Conservation (phyloP, 2,797 vertebrate species). For the Babyrousa celebensis region DNA sequence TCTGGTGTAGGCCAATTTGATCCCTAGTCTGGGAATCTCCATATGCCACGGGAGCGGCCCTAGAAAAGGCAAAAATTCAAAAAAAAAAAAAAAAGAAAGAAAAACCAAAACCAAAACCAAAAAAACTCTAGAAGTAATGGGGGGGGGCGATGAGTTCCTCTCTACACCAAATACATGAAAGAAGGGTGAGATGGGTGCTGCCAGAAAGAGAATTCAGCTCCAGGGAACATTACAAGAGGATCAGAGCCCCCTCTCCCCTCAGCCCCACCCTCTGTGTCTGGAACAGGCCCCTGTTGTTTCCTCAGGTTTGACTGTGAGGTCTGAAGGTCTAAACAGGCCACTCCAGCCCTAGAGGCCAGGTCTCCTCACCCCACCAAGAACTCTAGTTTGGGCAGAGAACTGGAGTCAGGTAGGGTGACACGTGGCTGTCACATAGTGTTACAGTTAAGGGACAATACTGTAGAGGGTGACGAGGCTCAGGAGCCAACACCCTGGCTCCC, state of each 20-base stretch:
- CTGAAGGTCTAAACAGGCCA: not conserved
- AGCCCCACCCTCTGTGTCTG: not conserved
- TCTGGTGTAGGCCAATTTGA: too few relatives aligned
- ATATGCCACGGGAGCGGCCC: too few relatives aligned
- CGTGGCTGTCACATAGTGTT: not conserved
- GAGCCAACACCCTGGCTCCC: not conserved
- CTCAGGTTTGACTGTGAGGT: not conserved
- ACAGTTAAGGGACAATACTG: not conserved
- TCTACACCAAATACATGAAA: not conserved
- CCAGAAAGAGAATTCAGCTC: not conserved
- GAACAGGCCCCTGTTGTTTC: not conserved
- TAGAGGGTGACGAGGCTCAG: not conserved
- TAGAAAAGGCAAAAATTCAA: too few relatives aligned
- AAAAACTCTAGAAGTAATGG: not conserved
- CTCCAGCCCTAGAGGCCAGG: too few relatives aligned
- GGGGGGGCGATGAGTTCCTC: not conserved
- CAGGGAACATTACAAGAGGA: not conserved
- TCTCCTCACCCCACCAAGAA: not conserved
- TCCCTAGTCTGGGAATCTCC: too few relatives aligned
- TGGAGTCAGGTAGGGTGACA: not conserved
- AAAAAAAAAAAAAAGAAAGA: too few relatives aligned
- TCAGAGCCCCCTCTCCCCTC: not conserved
- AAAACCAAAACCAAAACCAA: too few relatives aligned
- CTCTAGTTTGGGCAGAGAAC: not conserved
- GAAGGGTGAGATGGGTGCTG: not conserved